phyloP scores from a whole-genome alignment of 64 coral and sea anemone species.

The Porites australiensis region DNA sequence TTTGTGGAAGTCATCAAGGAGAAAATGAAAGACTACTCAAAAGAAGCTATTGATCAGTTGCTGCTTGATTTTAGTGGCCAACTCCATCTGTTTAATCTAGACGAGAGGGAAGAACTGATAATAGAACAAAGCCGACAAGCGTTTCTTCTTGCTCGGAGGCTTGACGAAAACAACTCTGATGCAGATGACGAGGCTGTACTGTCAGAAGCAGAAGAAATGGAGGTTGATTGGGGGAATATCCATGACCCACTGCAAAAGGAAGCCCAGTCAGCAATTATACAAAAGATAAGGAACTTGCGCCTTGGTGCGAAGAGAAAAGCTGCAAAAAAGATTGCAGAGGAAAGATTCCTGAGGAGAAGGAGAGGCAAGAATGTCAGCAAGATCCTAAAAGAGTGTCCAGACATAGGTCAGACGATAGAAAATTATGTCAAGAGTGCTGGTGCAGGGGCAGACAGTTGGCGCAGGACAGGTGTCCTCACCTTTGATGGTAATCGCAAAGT shows the following conservation, averaged over 20 bases:
- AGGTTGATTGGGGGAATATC: constrained; percentile 17
- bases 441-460: constrained; percentile 57
- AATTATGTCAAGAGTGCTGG: constrained; percentile 44
- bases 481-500: constrained; percentile 71
- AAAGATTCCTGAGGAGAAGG: constrained; percentile 40
- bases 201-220: background rate
- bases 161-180: constrained; percentile 6
- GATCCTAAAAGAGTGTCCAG: constrained; percentile 54
- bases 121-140: background rate
- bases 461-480: constrained; percentile 37
- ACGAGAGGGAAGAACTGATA: no score
- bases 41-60: constrained; percentile 44
- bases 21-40: background rate
- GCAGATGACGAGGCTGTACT: background rate
- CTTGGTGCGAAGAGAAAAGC: constrained; percentile 41
- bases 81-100: constrained; percentile 35
- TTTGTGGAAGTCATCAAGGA: background rate
- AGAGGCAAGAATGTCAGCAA: constrained; percentile 31
- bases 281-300: constrained; percentile 35
- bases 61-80: constrained; percentile 51
- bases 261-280: constrained; percentile 7
- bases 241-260: constrained; percentile 39
- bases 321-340: constrained; percentile 52
- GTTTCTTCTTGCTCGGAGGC: background rate
- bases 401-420: constrained; percentile 59